Base-by-base conservation (phyloP, 2,797 vertebrate species). In the Peromyscus nudipes region DNA sequence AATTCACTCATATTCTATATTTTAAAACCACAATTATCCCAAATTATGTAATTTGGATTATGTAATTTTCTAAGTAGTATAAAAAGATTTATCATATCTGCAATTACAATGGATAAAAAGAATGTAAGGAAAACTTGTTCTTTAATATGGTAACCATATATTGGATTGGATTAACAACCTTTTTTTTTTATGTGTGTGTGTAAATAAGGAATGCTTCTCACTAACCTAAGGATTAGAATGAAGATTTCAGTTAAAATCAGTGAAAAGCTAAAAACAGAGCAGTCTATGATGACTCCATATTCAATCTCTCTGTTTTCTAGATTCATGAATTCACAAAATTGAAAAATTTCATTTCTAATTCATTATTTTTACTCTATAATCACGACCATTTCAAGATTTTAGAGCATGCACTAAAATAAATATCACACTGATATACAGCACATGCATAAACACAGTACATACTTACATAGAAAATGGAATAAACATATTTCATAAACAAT, bases 261-360 rank as follows among this genome's bases (percentile, higher is more conserved):
- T 52, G 34, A 89, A 25, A 92, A 1, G 71, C 8, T 82, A 71
- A 85, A 75, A 71, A 34, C 23, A 57, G 17, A 92, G 27, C 0
- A 40, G 37, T 83, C 4, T 79, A 19, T 23, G 23, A n/a, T 86
- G 31, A 4, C 4, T 85, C 10, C 43, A 43, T 71, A 84, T 60
- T 86, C 29, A 77, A 65, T 75, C 29, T 82, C 21, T 85, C 57
- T 40, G 11, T 69, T 91, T 97, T 91, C 46, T 55, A 71, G n/a
- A n/a, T n/a, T 71, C 37, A 81, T 16, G 34, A 95, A 91, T 75
- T 94, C 40, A 88, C 0, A 37, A 43, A 64, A 37, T 31, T 8
- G 77, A 46, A 79, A 80, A 83, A 62, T 19, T 77, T 6, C 1
- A 69, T 52, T 88, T 1, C 1, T 88, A 2, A 85, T 92, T 6